Percentiles rank a stretch among this genome's conserved stretches.
Conservation (phyloP, 2,888 invertebrate genomes). For the Eulithis testata region DNA sequence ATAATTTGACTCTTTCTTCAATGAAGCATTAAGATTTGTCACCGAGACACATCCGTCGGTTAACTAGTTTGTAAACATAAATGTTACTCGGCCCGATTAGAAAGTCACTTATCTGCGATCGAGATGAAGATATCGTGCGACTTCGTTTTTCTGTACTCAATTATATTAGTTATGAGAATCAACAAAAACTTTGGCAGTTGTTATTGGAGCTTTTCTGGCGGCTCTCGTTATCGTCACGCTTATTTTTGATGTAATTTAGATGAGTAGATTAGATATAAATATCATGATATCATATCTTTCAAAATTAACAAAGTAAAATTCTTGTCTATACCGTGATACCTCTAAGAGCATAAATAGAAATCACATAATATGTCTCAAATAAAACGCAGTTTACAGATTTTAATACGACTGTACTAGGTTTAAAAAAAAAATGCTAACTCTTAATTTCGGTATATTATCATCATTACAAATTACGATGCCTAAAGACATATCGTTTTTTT, state of each 20-base stretch:
- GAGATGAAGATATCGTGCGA: constrained; percentile 70
- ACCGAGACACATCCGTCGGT: constrained; percentile 65
- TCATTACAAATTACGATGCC: too few relatives aligned
- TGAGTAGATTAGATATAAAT: too few relatives aligned
- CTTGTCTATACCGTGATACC: too few relatives aligned
- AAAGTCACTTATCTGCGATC: constrained; percentile 72
- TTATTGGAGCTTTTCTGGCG: constrained; percentile 30
- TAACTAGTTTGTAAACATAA: constrained; percentile 72
- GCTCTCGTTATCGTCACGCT: constrained; percentile 32
- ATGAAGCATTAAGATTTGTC: constrained; percentile 52
- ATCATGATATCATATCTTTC: too few relatives aligned
- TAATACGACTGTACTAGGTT: too few relatives aligned
- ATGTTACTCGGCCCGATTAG: constrained; percentile 77
- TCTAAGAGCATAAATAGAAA: too few relatives aligned
- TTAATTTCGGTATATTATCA: too few relatives aligned
- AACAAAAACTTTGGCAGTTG: constrained; percentile 39
- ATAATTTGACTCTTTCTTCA: constrained; percentile 12
- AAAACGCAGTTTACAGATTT: too few relatives aligned
- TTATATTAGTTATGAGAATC: constrained; percentile 47
- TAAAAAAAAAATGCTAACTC: too few relatives aligned
- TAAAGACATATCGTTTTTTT: too few relatives aligned
- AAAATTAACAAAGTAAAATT: too few relatives aligned
- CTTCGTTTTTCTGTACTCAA: constrained; percentile 58
- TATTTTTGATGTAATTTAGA: constrained; percentile 27
- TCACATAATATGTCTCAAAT: too few relatives aligned